Conservation (phyloP, 2,797 vertebrate genomes). For the Callimico goeldii region DNA sequence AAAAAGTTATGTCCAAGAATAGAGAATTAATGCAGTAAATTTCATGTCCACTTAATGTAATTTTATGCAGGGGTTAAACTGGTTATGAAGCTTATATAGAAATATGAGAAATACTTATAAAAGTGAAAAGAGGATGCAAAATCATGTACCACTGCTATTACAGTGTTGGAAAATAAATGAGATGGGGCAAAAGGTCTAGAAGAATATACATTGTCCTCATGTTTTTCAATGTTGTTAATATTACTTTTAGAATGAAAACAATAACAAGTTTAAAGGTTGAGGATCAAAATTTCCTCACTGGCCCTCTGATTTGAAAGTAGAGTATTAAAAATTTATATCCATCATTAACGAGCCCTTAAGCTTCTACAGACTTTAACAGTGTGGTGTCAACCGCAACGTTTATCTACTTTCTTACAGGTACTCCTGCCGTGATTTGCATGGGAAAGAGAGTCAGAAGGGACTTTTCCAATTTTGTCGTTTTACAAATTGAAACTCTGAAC, state of each 20-base stretch:
- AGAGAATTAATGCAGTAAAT: neutral
- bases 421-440: neutral
- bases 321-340: neutral
- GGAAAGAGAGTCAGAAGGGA: neutral
- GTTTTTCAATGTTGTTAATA: neutral
- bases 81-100: constrained; percentile 15
- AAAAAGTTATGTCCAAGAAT: neutral
- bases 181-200: neutral
- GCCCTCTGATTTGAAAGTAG: neutral
- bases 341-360: neutral
- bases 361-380: neutral
- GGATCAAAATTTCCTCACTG: neutral
- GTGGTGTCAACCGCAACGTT: neutral
- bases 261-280: neutral
- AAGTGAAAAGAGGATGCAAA: neutral
- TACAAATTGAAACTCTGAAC: neutral
- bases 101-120: neutral
- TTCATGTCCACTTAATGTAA: neutral
- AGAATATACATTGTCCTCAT: neutral
- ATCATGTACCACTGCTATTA: neutral
- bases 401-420: neutral
- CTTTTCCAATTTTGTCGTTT: neutral
- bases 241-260: constrained; percentile 13
- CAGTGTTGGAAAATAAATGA: neutral
- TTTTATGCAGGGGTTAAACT: neutral